Base-by-base conservation (phyloP, 2,113 vertebrate species). In the Atrichornis clamosus region DNA sequence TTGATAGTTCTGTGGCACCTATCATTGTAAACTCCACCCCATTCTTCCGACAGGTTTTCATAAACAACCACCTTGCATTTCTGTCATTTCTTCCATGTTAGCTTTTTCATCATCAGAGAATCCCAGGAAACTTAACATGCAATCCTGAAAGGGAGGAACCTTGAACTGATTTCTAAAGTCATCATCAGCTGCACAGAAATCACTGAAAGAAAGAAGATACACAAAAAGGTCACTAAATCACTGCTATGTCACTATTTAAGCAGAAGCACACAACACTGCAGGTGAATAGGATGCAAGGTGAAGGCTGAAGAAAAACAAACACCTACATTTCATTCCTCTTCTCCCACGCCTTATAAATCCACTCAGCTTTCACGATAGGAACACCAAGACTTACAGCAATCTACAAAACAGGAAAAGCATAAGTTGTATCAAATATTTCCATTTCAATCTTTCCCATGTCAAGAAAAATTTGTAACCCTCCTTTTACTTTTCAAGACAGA, bases 11-110 rank as follows among this genome's bases (percentile, higher is more conserved):
- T 72, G 55, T 23, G 19, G 23, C 46, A 82, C 3, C 9, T 49
- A 22, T 64, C 8, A n/a, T 30, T 37, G 63, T 17, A 10, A 84
- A 50, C 18, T 50, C 49, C 32, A 77, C 10, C 15, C 64, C 52
- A 35, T 39, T 84, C 46, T 17, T 83, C 46, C 65, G 39, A 77
- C 6, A 46, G 17, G n/a, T 39, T 59, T 55, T 23, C 27, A 81
- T 55, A 80, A 93, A 97, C 68, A 84, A 56, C 37, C 87, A 99
- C 99, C 99, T 85, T 99, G 99, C 98, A 99, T 99, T 92, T 98
- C 97, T 72, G 99, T 99, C 98, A 99, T 99, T 97, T 99, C 99
- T 98, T 99, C 99, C 99, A 99, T 99, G 96, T 98, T 99, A 70
- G 95, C 96, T 97, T 98, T 99, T 32, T 99, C 99, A 89, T 99